Evolutionary conservation across 2,113 vertebrate species (phyloP).

Genomic region (Suricata suricatta): DNA sequence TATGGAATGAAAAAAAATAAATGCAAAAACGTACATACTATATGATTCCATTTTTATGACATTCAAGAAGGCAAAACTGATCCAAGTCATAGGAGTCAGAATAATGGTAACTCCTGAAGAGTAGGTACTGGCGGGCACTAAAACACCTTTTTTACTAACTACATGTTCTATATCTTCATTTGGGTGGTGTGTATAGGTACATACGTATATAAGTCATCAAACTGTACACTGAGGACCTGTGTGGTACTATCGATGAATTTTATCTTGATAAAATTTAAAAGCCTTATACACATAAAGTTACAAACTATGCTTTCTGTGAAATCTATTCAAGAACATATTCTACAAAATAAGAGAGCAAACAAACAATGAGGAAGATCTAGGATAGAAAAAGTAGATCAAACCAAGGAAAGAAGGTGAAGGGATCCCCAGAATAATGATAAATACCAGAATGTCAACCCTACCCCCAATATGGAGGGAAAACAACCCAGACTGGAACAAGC

Average conservation of each 20-base stretch:
- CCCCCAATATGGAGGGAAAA: neutral
- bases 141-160: neutral
- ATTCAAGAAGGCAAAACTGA: neutral
- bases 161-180: neutral
- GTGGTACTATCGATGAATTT: neutral
- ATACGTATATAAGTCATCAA: neutral
- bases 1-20: neutral
- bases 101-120: neutral
- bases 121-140: neutral
- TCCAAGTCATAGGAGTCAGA: neutral
- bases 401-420: neutral
- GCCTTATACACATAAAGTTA: neutral
- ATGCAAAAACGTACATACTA: neutral
- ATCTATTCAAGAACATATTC: neutral
- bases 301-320: neutral
- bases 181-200: neutral
- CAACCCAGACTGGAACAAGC: neutral
- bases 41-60: neutral
- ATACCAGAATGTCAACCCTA: neutral
- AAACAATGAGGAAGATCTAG: neutral
- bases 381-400: neutral
- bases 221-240: neutral
- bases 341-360: neutral
- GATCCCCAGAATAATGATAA: neutral
- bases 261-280: constrained; percentile 16